A percentile compares a stretch with the other conserved stretches of the same genome.
Conservation (phyloP, 2,888 invertebrate genomes). For the Leptinotarsa haldemani region DNA sequence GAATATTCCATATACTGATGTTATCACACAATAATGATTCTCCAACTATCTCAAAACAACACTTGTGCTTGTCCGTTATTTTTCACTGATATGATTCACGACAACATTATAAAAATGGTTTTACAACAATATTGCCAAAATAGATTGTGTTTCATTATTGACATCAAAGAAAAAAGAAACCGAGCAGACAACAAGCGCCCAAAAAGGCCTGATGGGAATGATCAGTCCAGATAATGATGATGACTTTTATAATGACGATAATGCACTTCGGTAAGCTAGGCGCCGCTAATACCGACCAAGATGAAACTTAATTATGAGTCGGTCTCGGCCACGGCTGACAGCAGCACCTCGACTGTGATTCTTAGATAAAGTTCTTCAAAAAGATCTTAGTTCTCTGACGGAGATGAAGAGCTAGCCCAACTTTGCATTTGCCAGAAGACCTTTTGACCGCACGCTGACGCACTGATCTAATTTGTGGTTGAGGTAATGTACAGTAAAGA, state of each 20-base stretch:
- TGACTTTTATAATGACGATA: slow-evolving; percentile 66
- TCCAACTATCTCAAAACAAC: too few relatives aligned
- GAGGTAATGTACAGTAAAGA: too few relatives aligned
- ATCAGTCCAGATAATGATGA: slow-evolving; percentile 65
- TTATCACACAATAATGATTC: too few relatives aligned
- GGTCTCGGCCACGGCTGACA: slow-evolving; percentile 57
- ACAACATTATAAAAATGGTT: slow-evolving; percentile 29
- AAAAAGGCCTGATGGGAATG: slow-evolving; percentile 56
- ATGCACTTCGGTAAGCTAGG: slow-evolving; percentile 63
- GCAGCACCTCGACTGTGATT: slow-evolving; percentile 54
- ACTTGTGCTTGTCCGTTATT: too few relatives aligned
- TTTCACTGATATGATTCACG: background rate
- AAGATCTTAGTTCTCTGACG: slow-evolving; percentile 31
- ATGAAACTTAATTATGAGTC: slow-evolving; percentile 63
- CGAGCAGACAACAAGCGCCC: slow-evolving; percentile 41
- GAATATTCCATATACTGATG: too few relatives aligned
- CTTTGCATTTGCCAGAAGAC: background rate
- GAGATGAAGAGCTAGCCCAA: slow-evolving; percentile 26
- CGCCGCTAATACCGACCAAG: slow-evolving; percentile 63
- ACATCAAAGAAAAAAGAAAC: slow-evolving; percentile 25
- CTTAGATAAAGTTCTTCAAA: slow-evolving; percentile 56
- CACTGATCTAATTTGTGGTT: too few relatives aligned
- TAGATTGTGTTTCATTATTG: slow-evolving; percentile 22
- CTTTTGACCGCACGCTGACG: slow-evolving; percentile 15
- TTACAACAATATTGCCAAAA: slow-evolving; percentile 32